Conservation (phyloP, 2,888 invertebrate genomes). For the Loripinus fragilis region DNA sequence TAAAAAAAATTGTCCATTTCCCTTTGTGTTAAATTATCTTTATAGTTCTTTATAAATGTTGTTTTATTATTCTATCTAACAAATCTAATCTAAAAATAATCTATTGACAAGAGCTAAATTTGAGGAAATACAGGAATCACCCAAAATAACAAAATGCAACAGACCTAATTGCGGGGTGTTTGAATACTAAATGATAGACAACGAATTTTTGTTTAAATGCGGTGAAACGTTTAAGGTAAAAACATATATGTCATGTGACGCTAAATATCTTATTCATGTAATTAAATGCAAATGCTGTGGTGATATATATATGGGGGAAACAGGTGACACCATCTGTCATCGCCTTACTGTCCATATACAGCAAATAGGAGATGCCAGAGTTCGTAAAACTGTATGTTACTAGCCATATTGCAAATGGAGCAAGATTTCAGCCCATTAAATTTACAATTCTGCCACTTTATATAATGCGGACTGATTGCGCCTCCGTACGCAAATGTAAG, state of each 20-base stretch:
- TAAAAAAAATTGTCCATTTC: too few species aligned
- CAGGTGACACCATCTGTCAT: neutral
- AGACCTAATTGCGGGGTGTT: neutral
- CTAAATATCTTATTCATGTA: neutral
- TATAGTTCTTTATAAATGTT: too few species aligned
- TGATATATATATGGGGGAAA: neutral
- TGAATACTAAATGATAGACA: neutral
- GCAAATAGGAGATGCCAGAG: too few species aligned
- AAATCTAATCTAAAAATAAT: too few species aligned
- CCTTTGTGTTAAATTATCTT: too few species aligned
- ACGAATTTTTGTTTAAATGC: neutral
- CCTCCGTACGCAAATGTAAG: neutral
- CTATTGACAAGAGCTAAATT: constrained; percentile 13
- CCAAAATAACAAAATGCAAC: neutral
- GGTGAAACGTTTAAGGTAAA: neutral
- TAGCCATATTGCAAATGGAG: neutral
- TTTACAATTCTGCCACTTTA: neutral
- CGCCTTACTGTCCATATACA: neutral
- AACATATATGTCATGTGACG: neutral
- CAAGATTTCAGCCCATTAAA: neutral
- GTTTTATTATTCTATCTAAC: too few species aligned
- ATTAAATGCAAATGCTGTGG: neutral
- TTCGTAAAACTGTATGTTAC: neutral
- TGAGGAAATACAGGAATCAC: neutral
- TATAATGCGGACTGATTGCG: neutral